Conservation (phyloP, 2,113 vertebrate species). For the Lota lota region DNA sequence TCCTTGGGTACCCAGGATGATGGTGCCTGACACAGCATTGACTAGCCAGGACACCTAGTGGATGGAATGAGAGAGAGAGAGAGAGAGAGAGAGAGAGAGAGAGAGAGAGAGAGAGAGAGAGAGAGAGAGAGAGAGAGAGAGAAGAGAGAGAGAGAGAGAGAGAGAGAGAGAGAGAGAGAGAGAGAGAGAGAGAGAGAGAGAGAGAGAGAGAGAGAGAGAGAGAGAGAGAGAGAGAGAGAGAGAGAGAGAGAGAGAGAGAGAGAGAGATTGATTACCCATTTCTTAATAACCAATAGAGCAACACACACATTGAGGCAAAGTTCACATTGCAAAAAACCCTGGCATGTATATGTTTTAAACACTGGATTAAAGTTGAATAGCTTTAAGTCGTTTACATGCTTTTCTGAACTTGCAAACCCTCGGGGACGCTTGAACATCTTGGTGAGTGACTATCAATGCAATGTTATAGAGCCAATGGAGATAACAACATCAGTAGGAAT, state of each 20-base stretch:
- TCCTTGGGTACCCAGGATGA: neutral
- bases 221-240: conserved; percentile 49
- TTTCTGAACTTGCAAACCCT: too few species aligned
- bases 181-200: conserved; percentile 49
- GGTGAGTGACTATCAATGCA: conserved; percentile 41
- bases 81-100: conserved; percentile 29
- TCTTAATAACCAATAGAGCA: conserved; percentile 31
- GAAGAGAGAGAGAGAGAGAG: conserved; percentile 43
- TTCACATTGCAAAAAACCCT: conserved; percentile 10
- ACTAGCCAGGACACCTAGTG: conserved; percentile 26
- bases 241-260: conserved; percentile 25
- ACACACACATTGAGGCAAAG: conserved; percentile 1
- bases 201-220: conserved; percentile 22
- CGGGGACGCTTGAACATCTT: neutral
- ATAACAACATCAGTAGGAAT: neutral
- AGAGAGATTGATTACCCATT: conserved; percentile 67
- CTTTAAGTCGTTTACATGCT: neutral
- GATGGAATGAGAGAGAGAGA: conserved; percentile 50
- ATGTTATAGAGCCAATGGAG: neutral
- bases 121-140: conserved; percentile 38
- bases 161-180: conserved; percentile 35
- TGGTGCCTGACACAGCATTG: neutral
- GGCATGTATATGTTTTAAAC: neutral
- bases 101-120: conserved; percentile 51
- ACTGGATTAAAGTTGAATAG: too few species aligned